These are phyloP conservation scores for Exephanes ischioxanthus DNA, from an alignment of 2,888 invertebrate species.

Conservation along the genomic window DNA sequence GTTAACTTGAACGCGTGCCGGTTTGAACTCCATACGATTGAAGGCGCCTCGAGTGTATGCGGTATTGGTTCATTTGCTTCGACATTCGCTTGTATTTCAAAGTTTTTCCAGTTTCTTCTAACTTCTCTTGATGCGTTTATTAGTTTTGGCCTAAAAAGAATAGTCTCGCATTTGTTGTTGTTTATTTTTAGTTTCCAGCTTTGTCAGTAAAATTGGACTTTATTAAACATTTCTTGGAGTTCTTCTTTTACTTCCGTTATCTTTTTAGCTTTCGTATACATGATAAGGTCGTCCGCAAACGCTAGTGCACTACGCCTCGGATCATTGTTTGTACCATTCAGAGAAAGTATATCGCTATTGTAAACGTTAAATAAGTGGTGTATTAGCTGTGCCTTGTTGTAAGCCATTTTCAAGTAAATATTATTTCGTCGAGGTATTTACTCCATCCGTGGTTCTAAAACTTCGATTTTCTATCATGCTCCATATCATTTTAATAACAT, in stretches of 20 bases:
- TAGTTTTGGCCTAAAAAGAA: slow-evolving; percentile 39
- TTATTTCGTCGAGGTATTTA: slow-evolving; percentile 4
- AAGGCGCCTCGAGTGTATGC: slow-evolving; percentile 3
- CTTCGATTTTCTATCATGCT: slow-evolving; percentile 47
- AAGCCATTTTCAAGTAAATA: slow-evolving; percentile 38
- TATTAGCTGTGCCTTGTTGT: slow-evolving; percentile 55
- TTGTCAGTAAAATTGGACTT: slow-evolving; percentile 9
- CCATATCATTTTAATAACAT: slow-evolving; percentile 54
- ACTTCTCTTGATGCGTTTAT: slow-evolving; percentile 1
- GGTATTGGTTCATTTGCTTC: slow-evolving; percentile 4
- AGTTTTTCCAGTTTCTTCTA: slow-evolving; percentile 31
- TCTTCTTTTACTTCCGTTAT: slow-evolving; percentile 7
- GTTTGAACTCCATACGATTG: too few species aligned
- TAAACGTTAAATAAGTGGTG: slow-evolving; percentile 5
- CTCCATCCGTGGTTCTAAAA: neutral
- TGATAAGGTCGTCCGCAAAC: slow-evolving; percentile 64
- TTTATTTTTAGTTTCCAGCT: slow-evolving; percentile 56
- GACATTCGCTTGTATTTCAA: slow-evolving; percentile 24
- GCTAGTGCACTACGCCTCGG: slow-evolving; percentile 46
- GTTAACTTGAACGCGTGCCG: too few species aligned
- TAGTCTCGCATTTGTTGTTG: slow-evolving; percentile 40
- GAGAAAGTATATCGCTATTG: slow-evolving; percentile 41
- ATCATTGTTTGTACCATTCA: slow-evolving; percentile 31
- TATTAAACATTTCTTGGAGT: slow-evolving; percentile 23
- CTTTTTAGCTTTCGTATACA: slow-evolving; percentile 45